These are phyloP conservation scores for Carapus acus DNA, from an alignment of 2,797 vertebrate species.

Conservation along the genomic window DNA sequence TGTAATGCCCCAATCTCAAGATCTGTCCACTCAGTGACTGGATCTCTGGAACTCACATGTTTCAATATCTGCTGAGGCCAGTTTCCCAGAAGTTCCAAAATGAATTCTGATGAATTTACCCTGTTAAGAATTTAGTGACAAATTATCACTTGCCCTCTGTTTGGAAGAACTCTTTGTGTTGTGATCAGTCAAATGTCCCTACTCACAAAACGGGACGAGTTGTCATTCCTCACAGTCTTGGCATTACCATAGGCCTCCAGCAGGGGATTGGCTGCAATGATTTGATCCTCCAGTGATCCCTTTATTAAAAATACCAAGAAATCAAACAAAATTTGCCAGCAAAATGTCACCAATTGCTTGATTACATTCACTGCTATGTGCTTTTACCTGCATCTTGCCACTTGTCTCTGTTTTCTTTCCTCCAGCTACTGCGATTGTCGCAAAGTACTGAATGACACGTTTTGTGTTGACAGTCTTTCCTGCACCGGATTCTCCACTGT, in stretches of 20 bases:
- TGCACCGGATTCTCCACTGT: slow-evolving; percentile 73
- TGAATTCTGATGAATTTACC: slow-evolving; percentile 87
- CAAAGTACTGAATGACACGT: slow-evolving; percentile 73
- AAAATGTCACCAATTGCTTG: neutral
- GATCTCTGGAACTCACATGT: slow-evolving; percentile 81
- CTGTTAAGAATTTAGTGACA: slow-evolving; percentile 41
- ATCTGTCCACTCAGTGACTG: too few relatives aligned
- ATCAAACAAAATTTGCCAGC: neutral
- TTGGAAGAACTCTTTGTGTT: neutral
- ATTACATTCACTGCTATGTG: neutral
- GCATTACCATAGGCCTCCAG: slow-evolving; percentile 78
- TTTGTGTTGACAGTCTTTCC: slow-evolving; percentile 75
- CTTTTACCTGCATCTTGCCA: slow-evolving; percentile 70
- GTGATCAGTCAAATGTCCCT: neutral
- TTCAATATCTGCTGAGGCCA: slow-evolving; percentile 85
- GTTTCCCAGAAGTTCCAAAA: slow-evolving; percentile 78
- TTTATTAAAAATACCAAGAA: slow-evolving; percentile 15
- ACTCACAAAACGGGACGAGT: slow-evolving; percentile 76
- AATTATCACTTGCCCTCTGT: neutral
- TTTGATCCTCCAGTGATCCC: slow-evolving; percentile 74
- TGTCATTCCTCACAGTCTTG: slow-evolving; percentile 79
- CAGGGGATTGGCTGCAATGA: slow-evolving; percentile 74
- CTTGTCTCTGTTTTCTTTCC: slow-evolving; percentile 39
- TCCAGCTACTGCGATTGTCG: slow-evolving; percentile 61
- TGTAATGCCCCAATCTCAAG: too few relatives aligned